These are phyloP conservation scores for Limnephilus marmoratus DNA, from an alignment of 2,888 invertebrate species.

Conservation along the genomic window DNA sequence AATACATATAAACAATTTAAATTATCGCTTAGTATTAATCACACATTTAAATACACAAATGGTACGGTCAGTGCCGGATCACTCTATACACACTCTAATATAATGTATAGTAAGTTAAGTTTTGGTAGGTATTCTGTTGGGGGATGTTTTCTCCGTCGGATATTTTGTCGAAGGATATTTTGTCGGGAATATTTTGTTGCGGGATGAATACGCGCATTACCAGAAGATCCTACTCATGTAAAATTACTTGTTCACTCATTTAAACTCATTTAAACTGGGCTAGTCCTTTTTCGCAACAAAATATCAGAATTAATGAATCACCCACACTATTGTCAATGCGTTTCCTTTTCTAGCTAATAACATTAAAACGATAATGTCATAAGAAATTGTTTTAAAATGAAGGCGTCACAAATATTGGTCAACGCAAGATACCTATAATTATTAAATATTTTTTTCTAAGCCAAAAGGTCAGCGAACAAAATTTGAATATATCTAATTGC, in stretches of 20 bases:
- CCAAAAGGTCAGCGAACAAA: conserved; percentile 3
- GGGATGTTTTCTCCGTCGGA: too few species aligned
- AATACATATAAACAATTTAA: background rate
- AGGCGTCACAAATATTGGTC: background rate
- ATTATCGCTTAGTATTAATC: background rate
- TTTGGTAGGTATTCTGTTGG: too few species aligned
- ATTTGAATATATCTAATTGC: background rate
- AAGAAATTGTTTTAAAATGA: background rate
- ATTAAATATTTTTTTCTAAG: conserved; percentile 21
- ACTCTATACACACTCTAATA: too few species aligned
- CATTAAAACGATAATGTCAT: background rate
- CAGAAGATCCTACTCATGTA: too few species aligned
- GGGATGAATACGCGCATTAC: too few species aligned
- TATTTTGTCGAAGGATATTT: too few species aligned
- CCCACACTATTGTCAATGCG: background rate
- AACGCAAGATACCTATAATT: background rate
- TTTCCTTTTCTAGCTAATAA: background rate
- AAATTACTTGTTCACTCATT: too few species aligned
- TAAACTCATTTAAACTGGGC: background rate
- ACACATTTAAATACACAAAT: too few species aligned
- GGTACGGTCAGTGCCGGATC: too few species aligned
- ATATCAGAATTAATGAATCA: background rate
- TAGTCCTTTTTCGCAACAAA: background rate
- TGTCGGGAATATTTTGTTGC: too few species aligned
- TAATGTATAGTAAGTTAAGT: too few species aligned